A percentile compares a stretch with the other conserved stretches of the same genome.
phyloP scores from a whole-genome alignment of 2,888 invertebrate genomes.

The Tetheella fluctuosa region DNA sequence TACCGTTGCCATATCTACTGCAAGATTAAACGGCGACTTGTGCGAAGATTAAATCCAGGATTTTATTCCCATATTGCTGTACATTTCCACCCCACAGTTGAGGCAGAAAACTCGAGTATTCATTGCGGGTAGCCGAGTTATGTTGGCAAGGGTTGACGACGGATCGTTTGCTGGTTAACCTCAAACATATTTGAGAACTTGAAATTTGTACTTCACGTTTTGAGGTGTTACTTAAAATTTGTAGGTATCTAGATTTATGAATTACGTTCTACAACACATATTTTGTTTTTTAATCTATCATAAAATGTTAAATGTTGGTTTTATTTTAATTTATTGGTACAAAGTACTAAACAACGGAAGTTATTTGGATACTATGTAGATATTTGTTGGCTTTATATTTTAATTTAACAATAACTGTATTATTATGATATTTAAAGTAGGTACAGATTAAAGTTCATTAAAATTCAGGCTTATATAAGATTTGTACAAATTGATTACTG shows the following conservation, averaged over 20 bases:
- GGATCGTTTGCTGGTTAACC: conserved; percentile 37
- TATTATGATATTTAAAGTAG: too few species aligned
- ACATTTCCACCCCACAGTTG: conserved; percentile 73
- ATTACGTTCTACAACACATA: not conserved
- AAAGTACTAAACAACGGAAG: not conserved
- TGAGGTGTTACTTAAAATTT: conserved; percentile 9
- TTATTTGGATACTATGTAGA: not conserved
- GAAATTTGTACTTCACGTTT: conserved; percentile 11
- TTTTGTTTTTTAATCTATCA: not conserved
- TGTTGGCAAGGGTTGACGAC: conserved; percentile 61
- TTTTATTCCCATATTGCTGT: conserved; percentile 80
- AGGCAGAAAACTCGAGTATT: conserved; percentile 78
- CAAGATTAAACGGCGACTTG: conserved; percentile 80
- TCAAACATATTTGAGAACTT: conserved; percentile 23
- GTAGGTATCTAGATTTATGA: conserved; percentile 12
- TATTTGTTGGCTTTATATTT: too few species aligned
- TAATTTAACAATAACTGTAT: too few species aligned
- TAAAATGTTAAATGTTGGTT: not conserved
- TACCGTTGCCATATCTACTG: conserved; percentile 75
- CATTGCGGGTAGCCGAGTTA: conserved; percentile 75
- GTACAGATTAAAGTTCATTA: too few species aligned
- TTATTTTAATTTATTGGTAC: not conserved
- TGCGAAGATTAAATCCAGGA: conserved; percentile 80
- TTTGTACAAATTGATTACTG: too few species aligned
- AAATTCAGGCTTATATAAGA: too few species aligned